Evolutionary conservation across 53 echinoderm and acorn worm species (phyloP).

Genomic region (Echinometra lucunter): DNA sequence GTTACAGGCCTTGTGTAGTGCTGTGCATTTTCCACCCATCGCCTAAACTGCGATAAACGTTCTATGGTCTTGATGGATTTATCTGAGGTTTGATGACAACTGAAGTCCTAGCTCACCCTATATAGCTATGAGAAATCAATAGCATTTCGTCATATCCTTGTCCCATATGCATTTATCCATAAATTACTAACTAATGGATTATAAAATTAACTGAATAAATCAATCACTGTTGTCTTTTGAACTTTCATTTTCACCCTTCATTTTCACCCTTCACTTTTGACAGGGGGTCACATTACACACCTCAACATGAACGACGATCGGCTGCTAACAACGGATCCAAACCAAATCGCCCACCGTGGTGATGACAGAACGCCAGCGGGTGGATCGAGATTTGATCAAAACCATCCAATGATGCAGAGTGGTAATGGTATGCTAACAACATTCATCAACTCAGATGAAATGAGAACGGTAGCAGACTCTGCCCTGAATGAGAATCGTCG

Average conservation of each 20-base stretch:
- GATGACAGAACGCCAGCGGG: background rate
- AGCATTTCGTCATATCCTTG: too few relatives aligned
- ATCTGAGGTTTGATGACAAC: too few relatives aligned
- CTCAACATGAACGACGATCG: conserved; percentile 28
- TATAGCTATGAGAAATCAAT: too few relatives aligned
- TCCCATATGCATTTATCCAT: too few relatives aligned
- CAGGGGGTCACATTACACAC: background rate
- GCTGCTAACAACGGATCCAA: conserved; percentile 45
- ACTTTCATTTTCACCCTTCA: background rate
- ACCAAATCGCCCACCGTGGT: background rate
- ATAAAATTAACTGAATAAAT: too few relatives aligned
- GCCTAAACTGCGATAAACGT: too few relatives aligned
- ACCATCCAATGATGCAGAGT: conserved; percentile 31
- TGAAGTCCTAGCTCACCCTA: too few relatives aligned
- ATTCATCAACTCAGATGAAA: conserved; percentile 38
- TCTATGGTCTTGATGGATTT: too few relatives aligned
- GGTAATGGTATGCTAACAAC: conserved; percentile 37
- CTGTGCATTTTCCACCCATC: too few relatives aligned
- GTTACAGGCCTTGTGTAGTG: too few relatives aligned
- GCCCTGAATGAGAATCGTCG: conserved; percentile 23
- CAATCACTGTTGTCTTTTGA: background rate
- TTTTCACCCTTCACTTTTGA: background rate
- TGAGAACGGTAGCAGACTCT: background rate
- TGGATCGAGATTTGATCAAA: background rate
- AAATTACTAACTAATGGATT: too few relatives aligned